These are phyloP conservation scores for Candoia aspera DNA, from an alignment of 2,113 vertebrate genomes.

Conservation along the genomic window DNA sequence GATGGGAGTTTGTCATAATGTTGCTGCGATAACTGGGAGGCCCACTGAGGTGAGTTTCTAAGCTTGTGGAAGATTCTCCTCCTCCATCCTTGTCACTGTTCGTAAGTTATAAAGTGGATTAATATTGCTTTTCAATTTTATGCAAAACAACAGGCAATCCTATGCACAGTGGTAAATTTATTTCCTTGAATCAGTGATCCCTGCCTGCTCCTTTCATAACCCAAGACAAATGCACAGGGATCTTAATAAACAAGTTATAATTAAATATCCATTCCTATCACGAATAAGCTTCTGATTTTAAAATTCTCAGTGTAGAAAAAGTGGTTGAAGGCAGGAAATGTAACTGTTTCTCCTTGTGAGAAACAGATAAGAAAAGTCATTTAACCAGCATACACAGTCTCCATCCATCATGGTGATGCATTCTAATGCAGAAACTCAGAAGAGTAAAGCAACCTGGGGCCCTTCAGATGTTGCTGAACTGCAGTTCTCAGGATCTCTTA, in stretches of 20 bases:
- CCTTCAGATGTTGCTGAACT: background rate
- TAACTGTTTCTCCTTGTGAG: background rate
- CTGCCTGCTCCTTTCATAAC: slow-evolving; percentile 40
- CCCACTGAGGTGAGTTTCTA: background rate
- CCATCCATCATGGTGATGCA: background rate
- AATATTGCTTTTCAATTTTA: slow-evolving; percentile 47
- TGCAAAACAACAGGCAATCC: slow-evolving; percentile 48
- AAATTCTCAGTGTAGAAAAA: background rate
- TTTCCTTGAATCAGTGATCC: slow-evolving; percentile 55
- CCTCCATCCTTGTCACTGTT: slow-evolving; percentile 20
- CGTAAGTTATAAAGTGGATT: slow-evolving; percentile 23
- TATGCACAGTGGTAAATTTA: slow-evolving; percentile 31
- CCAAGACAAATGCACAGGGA: slow-evolving; percentile 42
- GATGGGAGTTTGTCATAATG: background rate
- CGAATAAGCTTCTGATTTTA: background rate
- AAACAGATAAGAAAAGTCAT: background rate
- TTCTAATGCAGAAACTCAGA: background rate
- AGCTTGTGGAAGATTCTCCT: background rate
- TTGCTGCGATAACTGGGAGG: background rate
- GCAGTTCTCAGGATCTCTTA: background rate
- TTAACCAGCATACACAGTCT: background rate
- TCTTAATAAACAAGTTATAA: slow-evolving; percentile 23
- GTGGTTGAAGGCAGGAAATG: background rate
- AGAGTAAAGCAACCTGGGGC: background rate
- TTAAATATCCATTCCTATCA: background rate